Percentiles rank a stretch among this genome's conserved stretches.
phyloP scores from a whole-genome alignment of 2,888 invertebrate species.

The Phengaris arion region DNA sequence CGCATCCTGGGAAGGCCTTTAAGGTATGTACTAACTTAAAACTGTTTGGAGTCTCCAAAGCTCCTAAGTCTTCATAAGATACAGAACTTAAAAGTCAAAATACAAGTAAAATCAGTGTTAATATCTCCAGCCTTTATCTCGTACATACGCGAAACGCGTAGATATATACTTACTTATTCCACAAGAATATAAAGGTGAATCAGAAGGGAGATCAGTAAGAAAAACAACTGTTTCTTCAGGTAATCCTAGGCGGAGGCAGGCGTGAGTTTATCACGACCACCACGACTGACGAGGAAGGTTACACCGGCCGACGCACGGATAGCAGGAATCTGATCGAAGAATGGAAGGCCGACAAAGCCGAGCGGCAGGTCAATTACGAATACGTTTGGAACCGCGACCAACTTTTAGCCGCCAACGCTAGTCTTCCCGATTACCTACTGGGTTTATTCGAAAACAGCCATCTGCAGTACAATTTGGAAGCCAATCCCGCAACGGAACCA shows the following conservation, averaged over 20 bases:
- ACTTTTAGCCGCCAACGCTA: not conserved
- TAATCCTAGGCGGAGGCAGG: slow-evolving; percentile 1
- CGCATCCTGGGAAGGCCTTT: slow-evolving; percentile 81
- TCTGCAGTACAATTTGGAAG: slow-evolving; percentile 82
- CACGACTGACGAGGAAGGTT: not conserved
- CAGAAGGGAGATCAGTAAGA: not conserved
- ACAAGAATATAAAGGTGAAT: not conserved
- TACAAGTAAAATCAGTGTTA: not conserved
- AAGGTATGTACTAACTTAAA: slow-evolving; percentile 68
- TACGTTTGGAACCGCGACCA: slow-evolving; percentile 7
- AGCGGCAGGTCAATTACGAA: not conserved
- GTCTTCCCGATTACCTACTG: not conserved
- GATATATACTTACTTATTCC: not conserved
- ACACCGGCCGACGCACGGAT: not conserved
- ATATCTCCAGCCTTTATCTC: not conserved
- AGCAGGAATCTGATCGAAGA: slow-evolving; percentile 9
- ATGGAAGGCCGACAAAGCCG: not conserved
- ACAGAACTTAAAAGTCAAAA: too few species aligned
- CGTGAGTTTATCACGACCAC: not conserved
- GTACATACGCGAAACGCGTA: too few species aligned
- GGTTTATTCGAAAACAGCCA: not conserved
- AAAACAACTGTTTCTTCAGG: not conserved
- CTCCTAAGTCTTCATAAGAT: too few species aligned
- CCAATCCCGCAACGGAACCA: slow-evolving; percentile 47
- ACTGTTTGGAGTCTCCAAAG: too few species aligned